Conservation (phyloP, 2,797 vertebrate genomes). For the Silurus lanzhouensis region DNA sequence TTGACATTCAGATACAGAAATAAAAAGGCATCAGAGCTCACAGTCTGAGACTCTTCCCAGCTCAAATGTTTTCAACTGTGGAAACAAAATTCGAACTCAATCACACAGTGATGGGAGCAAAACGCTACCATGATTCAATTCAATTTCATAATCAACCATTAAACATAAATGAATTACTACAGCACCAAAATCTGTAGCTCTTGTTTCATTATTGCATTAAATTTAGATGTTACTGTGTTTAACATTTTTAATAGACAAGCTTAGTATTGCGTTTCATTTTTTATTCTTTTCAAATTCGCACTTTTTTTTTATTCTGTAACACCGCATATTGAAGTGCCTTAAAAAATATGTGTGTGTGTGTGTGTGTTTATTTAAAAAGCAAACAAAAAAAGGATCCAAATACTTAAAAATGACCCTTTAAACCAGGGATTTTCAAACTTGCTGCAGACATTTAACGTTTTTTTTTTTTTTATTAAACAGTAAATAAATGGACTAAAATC, state of each 20-base stretch:
- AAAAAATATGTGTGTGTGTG: background rate
- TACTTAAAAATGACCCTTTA: background rate
- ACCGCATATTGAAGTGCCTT: background rate
- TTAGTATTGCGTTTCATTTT: background rate
- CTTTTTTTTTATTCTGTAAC: background rate
- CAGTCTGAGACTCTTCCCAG: background rate
- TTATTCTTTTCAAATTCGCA: background rate
- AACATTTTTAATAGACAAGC: background rate
- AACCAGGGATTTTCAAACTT: background rate
- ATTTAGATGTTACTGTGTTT: background rate
- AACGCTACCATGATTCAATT: too few species aligned
- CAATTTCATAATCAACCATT: too few species aligned
- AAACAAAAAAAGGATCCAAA: background rate
- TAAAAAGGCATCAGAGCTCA: background rate
- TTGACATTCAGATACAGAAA: background rate
- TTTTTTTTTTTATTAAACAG: background rate
- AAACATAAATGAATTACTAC: background rate
- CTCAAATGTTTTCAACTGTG: background rate
- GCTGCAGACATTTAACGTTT: background rate
- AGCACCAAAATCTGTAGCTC: background rate
- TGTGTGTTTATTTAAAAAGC: too few species aligned
- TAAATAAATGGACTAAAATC: too few species aligned
- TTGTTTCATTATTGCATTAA: background rate
- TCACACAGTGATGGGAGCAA: background rate
- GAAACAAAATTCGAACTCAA: background rate